A percentile compares a stretch with the other conserved stretches of the same genome.
These are phyloP conservation scores for Gymnoscelis rufifasciata DNA, from an alignment of 2,888 invertebrate species.

Conservation along the genomic window DNA sequence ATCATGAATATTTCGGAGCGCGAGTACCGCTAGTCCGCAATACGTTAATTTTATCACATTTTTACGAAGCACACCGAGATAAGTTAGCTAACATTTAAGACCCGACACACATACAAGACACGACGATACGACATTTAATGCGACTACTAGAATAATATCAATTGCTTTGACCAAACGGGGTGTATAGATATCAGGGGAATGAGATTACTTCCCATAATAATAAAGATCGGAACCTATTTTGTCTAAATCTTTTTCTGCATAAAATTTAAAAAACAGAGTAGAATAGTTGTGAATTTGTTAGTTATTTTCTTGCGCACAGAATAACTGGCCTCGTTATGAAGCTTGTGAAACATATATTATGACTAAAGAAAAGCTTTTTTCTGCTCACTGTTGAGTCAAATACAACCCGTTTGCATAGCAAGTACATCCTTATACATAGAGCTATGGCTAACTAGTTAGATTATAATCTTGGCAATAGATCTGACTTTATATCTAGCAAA, in stretches of 20 bases:
- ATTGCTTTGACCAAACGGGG: constrained; percentile 8
- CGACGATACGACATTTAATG: constrained; percentile 13
- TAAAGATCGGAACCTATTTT: too few species aligned
- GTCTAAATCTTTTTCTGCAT: too few species aligned
- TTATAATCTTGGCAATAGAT: constrained; percentile 37
- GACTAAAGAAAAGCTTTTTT: too few species aligned
- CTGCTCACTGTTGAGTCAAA: too few species aligned
- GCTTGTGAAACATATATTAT: too few species aligned
- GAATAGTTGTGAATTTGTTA: too few species aligned
- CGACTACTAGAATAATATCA: constrained; percentile 27
- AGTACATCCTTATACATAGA: constrained; percentile 14
- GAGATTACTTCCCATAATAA: too few species aligned
- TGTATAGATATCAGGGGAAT: too few species aligned
- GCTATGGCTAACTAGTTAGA: constrained; percentile 27
- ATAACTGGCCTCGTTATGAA: too few species aligned
- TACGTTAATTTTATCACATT: constrained; percentile 32
- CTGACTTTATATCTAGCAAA: constrained; percentile 44
- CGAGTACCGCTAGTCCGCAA: constrained; percentile 14
- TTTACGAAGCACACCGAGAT: constrained; percentile 29
- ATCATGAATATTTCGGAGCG: constrained; percentile 12
- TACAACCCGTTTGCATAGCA: too few species aligned
- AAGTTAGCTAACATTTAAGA: constrained; percentile 16
- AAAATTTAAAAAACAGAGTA: too few species aligned
- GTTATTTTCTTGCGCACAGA: too few species aligned
- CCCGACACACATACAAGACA: constrained; percentile 28